These are phyloP conservation scores for Aphelenchoides fujianensis DNA, from an alignment of 1,140 invertebrate genomes.

Conservation along the genomic window DNA sequence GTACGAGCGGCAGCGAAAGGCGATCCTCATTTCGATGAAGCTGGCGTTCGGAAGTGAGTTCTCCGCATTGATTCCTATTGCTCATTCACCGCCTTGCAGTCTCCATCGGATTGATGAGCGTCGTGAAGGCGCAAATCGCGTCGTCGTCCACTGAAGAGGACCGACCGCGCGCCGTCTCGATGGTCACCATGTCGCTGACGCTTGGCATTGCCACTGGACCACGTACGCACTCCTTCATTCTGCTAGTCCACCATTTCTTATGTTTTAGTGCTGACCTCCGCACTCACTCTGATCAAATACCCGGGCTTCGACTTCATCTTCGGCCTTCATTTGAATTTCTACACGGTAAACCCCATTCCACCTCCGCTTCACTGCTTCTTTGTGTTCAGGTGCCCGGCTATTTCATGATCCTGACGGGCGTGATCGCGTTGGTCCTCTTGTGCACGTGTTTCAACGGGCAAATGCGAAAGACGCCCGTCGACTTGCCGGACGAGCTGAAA, in stretches of 20 bases:
- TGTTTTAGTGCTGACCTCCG: conserved; percentile 18
- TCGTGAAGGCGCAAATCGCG: conserved; percentile 18
- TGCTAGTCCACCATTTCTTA: too few relatives aligned
- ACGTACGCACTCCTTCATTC: too few relatives aligned
- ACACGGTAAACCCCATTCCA: too few relatives aligned
- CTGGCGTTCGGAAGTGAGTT: conserved; percentile 14
- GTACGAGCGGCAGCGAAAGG: background rate
- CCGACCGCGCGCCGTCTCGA: conserved; percentile 24
- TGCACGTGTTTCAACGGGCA: conserved; percentile 23
- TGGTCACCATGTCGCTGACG: conserved; percentile 19
- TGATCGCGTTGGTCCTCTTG: conserved; percentile 12
- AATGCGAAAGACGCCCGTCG: conserved; percentile 3
- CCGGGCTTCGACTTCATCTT: conserved; percentile 21
- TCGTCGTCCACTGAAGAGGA: conserved; percentile 15
- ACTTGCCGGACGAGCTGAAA: background rate
- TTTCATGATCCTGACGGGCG: background rate
- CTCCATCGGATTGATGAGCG: conserved; percentile 29
- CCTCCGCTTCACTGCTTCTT: too few relatives aligned
- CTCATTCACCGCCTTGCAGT: conserved; percentile 16
- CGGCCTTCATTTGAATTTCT: conserved; percentile 32
- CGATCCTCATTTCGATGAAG: background rate
- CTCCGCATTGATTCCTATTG: background rate
- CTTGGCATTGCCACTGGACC: conserved; percentile 27
- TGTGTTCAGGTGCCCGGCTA: conserved; percentile 26
- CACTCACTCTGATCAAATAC: conserved; percentile 27